Percentiles rank a stretch among this genome's conserved stretches.
Conservation (phyloP, 2,113 vertebrate species). For the Panthera uncia region DNA sequence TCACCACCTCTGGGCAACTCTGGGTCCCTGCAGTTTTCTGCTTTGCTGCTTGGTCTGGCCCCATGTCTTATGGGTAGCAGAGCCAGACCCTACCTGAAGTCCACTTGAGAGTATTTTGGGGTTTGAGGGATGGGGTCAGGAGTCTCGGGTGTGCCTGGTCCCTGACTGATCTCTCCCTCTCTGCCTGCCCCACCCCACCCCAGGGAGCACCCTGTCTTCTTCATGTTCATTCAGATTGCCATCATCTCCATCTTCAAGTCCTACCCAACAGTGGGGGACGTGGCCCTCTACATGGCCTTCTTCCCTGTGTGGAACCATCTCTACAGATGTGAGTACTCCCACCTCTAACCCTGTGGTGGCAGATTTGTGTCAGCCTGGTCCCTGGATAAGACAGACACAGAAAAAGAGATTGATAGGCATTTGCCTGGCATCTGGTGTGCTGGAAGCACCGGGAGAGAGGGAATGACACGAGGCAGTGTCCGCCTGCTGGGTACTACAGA, state of each 20-base stretch:
- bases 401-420: background rate
- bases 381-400: background rate
- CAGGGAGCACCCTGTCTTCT: slow-evolving; percentile 97
- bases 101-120: background rate
- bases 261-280: slow-evolving; percentile 96
- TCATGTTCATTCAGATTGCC: slow-evolving; percentile 97
- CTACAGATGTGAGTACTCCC: slow-evolving; percentile 92
- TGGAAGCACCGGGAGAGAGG: background rate
- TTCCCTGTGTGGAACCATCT: slow-evolving; percentile 97
- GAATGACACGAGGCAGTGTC: background rate
- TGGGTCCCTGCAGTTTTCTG: background rate
- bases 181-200: slow-evolving; percentile 3
- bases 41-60: background rate
- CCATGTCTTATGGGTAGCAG: background rate
- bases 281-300: slow-evolving; percentile 96
- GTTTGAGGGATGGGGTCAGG: background rate
- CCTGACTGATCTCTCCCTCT: slow-evolving; percentile 26
- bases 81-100: background rate
- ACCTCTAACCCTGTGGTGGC: background rate
- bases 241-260: slow-evolving; percentile 99
- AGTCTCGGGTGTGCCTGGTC: background rate
- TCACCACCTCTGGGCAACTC: background rate
- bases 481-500: background rate
- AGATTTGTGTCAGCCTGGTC: background rate
- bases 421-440: background rate